Conservation (phyloP, 1,140 invertebrate genomes). For the Proctacanthus coquilletti region DNA sequence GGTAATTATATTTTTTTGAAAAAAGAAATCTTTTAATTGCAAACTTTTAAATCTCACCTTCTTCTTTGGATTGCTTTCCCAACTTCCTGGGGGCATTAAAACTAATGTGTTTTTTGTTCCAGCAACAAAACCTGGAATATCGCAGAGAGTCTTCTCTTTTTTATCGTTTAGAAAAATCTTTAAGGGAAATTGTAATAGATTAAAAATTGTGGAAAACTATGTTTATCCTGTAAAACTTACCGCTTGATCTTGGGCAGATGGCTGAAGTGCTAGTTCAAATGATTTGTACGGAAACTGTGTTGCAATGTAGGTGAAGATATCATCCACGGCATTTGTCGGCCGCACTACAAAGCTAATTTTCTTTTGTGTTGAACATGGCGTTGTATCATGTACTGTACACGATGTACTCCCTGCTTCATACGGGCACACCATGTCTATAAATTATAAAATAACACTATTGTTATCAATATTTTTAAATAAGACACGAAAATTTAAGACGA, state of each 20-base stretch:
- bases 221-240: too few relatives aligned
- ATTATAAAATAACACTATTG: too few relatives aligned
- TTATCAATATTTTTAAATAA: too few relatives aligned
- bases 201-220: too few relatives aligned
- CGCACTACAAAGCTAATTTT: slow-evolving; percentile 33
- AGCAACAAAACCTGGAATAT: slow-evolving; percentile 18
- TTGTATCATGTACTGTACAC: slow-evolving; percentile 40
- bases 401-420: slow-evolving; percentile 30
- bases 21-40: neutral
- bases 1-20: neutral
- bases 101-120: slow-evolving; percentile 19
- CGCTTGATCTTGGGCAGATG: slow-evolving; percentile 16
- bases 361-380: slow-evolving; percentile 26
- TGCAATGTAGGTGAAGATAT: slow-evolving; percentile 35
- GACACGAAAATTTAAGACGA: too few relatives aligned
- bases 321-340: slow-evolving; percentile 31
- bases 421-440: slow-evolving; percentile 1
- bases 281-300: slow-evolving; percentile 36
- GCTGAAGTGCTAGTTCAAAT: slow-evolving; percentile 33
- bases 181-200: too few relatives aligned
- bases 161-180: slow-evolving; percentile 20
- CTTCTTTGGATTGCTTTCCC: neutral
- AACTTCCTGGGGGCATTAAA: slow-evolving; percentile 14
- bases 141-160: slow-evolving; percentile 13
- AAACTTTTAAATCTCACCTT: neutral